Evolutionary conservation across 1,140 invertebrate genomes (phyloP), one percentile per base, ranked within the genome.

Genomic region (Lepidotrigona ventralis): DNA sequence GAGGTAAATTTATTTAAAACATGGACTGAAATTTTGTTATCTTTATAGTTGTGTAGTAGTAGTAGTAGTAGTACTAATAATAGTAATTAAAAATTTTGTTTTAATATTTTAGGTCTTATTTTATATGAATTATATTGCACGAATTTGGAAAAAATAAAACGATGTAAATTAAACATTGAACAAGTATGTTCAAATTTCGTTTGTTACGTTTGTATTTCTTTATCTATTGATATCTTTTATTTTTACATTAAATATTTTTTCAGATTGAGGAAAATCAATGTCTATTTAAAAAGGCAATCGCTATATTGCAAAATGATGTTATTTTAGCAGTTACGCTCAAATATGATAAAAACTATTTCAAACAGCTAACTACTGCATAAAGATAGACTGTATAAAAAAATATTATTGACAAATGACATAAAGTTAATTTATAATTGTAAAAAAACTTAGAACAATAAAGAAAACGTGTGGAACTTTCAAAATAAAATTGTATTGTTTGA

Each of bases 51-150:
- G 0, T 46, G 39, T 46, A 0, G 6, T 39, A 5, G 39, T 39
- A 5, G 39, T 39, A 39, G 39, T 46, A n/a, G 63, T 77, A 9
- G 39, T 46, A n/a, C 58, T 77, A 9, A 63, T 56, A 12, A 12
- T 72, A 26, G 23, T 11, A 19, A 53, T 21, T 56, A 75, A 68
- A 75, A 86, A 21, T 66, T 54, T 17, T 58, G 54, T 39, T 86
- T 70, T 68, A 81, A 83, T 79, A 80, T 79, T 79, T 46, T 23
- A 93, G 92, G 92, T 51, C 82, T 93, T 17, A 88, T 93, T 84
- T 88, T 93, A 23, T 92, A 93, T 54, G 92, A 93, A 76, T 76
- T 92, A 19, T 91, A 92, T 78, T 89, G 90, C 73, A 89, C 92
- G 33, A 90, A 87, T 51, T 75, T 85, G n/a, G 92, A 93, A 83